Conservation (phyloP, 37 sponge, comb jelly and placozoan genomes). For the Chondrilla cf. caribensis region DNA sequence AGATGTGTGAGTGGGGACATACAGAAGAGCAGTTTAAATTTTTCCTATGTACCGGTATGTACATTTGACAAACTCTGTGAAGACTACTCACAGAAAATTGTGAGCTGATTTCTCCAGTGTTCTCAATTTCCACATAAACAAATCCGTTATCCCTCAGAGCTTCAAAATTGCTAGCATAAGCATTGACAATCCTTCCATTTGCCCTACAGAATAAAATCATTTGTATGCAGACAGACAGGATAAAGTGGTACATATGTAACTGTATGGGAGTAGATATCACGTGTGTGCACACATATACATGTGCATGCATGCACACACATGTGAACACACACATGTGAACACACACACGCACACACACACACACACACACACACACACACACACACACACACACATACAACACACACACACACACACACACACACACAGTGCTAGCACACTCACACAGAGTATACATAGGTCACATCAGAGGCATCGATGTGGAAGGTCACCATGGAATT, state of each 20-base stretch:
- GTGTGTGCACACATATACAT: neutral
- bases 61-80: too few relatives aligned
- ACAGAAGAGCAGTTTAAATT: too few relatives aligned
- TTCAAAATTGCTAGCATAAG: conserved; percentile 36
- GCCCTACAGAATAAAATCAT: conserved; percentile 30
- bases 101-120: conserved; percentile 61
- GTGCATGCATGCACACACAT: neutral
- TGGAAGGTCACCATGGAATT: conserved; percentile 67
- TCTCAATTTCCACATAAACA: conserved; percentile 58
- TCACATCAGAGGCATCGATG: conserved; percentile 62
- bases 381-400: too few relatives aligned
- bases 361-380: neutral
- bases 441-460: conserved; percentile 60
- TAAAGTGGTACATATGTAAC: neutral
- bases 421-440: neutral
- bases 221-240: neutral
- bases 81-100: conserved; percentile 43
- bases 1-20: too few relatives aligned
- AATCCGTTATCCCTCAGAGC: conserved; percentile 34
- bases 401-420: neutral
- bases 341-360: too few relatives aligned
- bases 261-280: neutral
- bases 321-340: too few relatives aligned
- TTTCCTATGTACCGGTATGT: too few relatives aligned
- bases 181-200: conserved; percentile 57